Percentiles rank a stretch among this genome's conserved stretches.
phyloP scores from a whole-genome alignment of 2,888 invertebrate species.

The Parnassius apollo region DNA sequence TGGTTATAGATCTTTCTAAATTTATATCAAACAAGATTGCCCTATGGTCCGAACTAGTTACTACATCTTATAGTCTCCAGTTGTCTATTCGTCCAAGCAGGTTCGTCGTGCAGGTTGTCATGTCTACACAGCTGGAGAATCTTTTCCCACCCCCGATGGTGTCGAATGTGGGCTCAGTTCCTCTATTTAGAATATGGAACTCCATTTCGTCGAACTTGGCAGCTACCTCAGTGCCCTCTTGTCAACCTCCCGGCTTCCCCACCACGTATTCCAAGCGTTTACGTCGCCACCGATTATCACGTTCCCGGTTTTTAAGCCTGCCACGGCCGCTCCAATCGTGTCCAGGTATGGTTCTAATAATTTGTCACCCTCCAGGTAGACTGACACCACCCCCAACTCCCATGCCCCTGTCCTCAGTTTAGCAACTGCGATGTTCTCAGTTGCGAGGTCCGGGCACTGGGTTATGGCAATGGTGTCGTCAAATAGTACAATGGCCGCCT shows the following conservation, averaged over 20 bases:
- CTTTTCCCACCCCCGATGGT: no score
- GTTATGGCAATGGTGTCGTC: constrained; percentile 2
- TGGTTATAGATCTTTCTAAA: no score
- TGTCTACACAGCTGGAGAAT: no score
- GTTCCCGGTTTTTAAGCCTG: not conserved
- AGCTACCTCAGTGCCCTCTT: no score
- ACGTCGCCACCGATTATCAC: constrained; percentile 27
- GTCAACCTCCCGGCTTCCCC: not conserved
- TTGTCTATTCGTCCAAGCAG: no score
- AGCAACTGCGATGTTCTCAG: constrained; percentile 22
- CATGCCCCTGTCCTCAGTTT: constrained; percentile 18
- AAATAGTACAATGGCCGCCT: constrained; percentile 16
- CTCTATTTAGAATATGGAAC: no score
- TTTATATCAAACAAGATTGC: no score
- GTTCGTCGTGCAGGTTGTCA: no score
- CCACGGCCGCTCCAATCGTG: not conserved
- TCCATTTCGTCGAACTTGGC: no score
- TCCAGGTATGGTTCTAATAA: constrained; percentile 22
- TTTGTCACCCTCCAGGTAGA: constrained; percentile 17
- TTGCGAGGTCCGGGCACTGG: constrained; percentile 14
- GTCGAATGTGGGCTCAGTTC: no score
- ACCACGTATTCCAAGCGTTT: constrained; percentile 25
- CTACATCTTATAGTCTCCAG: no score
- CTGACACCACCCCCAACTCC: constrained; percentile 13
- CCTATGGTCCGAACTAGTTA: no score